Evolutionary conservation across 2,888 invertebrate species (phyloP), one percentile per base, ranked within the genome.

Genomic region (Xestia sexstrigata): DNA sequence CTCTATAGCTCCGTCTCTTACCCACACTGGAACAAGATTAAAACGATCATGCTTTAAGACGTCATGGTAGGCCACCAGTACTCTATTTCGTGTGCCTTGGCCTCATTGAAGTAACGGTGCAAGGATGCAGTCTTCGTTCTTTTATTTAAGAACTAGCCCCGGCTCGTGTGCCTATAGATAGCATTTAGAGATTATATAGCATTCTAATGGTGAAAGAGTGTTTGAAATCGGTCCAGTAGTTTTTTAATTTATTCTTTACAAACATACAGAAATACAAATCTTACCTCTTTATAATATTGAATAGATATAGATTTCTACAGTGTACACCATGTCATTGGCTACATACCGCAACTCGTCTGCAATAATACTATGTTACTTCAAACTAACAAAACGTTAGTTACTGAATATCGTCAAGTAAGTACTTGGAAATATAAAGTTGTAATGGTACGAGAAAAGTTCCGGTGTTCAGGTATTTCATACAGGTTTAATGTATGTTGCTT

Each of bases 401-500:
- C 23, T 63, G 9, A 65, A 47, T n/a, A 55, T 26, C 70, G 0
- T 26, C 26, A 30, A 45, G 17, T 45, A 5, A 7, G 6, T 39
- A 26, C 15, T 68, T 55, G 55, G 35, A 26, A 65, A 30, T 60
- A 76, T n/a, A 4, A 76, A 58, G 35, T 60, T 52, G 45, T 49
- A 76, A 30, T 13, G 58, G 65, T 8, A 52, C 20, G 23, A 17
- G 11, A 13, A 55, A 52, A 67, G 23, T 42, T 76, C 4, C 39
- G 26, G 20, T 78, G n/a, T 58, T 83, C 47, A 63, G n/a, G 62
- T 66, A 83, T 67, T 77, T 63, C 35, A 55, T 20, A 58, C 20
- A 55, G 62, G 45, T 17, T 42, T 67, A 76, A 67, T 58, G 47
- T 49, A 49, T 52, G 47, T 62, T 67, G 45, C 78, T 81, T 81